These are phyloP conservation scores for Dendroctonus valens DNA, from an alignment of 1,140 invertebrate species.

Conservation along the genomic window DNA sequence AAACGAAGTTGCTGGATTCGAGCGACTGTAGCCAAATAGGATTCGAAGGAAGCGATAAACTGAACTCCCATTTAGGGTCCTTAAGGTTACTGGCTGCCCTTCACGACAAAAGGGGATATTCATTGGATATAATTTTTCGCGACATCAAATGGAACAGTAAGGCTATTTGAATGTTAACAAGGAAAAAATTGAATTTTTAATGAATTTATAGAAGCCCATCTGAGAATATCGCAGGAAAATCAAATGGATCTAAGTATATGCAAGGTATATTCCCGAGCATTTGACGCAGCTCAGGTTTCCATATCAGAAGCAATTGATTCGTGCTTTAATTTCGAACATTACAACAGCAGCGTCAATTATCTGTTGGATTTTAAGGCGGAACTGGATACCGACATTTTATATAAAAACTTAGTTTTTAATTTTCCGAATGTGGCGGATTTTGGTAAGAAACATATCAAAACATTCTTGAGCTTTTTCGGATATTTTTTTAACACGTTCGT, in stretches of 20 bases:
- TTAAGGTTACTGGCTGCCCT: constrained; percentile 6
- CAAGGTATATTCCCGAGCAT: constrained; percentile 12
- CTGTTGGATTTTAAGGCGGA: constrained; percentile 14
- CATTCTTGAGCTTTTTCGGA: not conserved
- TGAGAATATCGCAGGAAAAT: constrained; percentile 13
- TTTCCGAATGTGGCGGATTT: constrained; percentile 6
- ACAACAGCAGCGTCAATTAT: constrained; percentile 15
- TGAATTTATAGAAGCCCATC: constrained; percentile 13
- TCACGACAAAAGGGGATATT: constrained; percentile 3
- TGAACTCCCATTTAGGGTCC: constrained; percentile 20
- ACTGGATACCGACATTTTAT: constrained; percentile 22
- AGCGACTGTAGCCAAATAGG: constrained; percentile 11
- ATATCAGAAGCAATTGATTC: constrained; percentile 14
- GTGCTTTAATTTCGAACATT: constrained; percentile 16
- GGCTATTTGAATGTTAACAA: not conserved
- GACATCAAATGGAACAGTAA: constrained; percentile 29
- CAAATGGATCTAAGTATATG: constrained; percentile 10
- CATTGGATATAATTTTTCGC: constrained; percentile 15
- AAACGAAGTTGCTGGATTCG: too few relatives aligned
- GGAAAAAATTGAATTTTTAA: too few relatives aligned
- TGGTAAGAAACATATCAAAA: constrained; percentile 13
- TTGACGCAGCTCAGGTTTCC: not conserved
- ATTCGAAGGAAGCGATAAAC: constrained; percentile 23
- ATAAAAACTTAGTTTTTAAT: constrained; percentile 15
- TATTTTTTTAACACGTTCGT: not conserved